Evolutionary conservation across 2,797 vertebrate genomes (phyloP), one percentile per base, ranked within the genome.

Genomic region (Passerculus sandwichensis): DNA sequence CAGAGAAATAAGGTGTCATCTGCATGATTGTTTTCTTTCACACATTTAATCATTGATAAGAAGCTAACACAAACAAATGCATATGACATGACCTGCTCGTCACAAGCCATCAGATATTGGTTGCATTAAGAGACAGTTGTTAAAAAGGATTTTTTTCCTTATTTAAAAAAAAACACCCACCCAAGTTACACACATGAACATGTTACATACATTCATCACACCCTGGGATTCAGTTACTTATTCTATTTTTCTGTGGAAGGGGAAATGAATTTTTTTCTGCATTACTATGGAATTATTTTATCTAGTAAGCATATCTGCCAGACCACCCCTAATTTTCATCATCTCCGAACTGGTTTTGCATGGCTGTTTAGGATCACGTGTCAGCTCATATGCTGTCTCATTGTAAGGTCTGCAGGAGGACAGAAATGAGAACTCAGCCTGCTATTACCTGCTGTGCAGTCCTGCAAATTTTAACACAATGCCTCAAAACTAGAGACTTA

Each of bases 301-400:
- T 38, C 88, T 45, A 59, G 32, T 44, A 50, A 60, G 36, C 36
- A 57, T 50, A 29, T 69, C 26, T 71, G 36, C 60, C 65, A 83
- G 69, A 67, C 5, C 26, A 85, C 69, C 40, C 44, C 69, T 92
- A 30, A 73, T 57, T 91, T 89, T 85, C 88, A 60, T 90, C 21
- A 51, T 65, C 40, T 89, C 62, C 61, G 26, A 81, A 69, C 53
- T 34, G 42, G 32, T 77, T 94, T 83, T 93, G 74, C 89, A 81
- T n/a, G 88, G 73, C 38, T 94, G 14, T 82, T 94, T 79, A 51
- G 59, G 88, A 76, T 69, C n/a, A 56, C 40, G 45, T 82, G 88
- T 95, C 71, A 61, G 56, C 69, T 77, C n/a, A 75, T 73, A 23
- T 50, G 80, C 42, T n/a, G 38, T 21, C 66, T 93, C 92, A 72